phyloP scores from a whole-genome alignment of 2,888 invertebrate genomes.

The Camptogramma bilineatum region DNA sequence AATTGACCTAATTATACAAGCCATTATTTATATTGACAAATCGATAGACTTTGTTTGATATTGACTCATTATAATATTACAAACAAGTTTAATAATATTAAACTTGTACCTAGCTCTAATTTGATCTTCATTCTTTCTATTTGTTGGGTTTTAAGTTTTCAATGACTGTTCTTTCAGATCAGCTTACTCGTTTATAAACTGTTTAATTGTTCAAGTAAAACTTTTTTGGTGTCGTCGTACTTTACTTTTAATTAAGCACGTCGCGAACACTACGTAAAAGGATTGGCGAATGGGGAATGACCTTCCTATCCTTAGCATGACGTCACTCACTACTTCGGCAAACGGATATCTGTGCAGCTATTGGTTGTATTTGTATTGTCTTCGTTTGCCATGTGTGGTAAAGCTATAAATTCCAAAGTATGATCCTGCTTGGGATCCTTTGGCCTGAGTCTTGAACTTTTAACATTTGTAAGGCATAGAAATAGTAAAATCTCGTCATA shows the following conservation, averaged over 20 bases:
- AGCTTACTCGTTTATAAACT: neutral
- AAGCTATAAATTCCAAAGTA: conserved; percentile 36
- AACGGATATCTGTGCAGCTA: conserved; percentile 40
- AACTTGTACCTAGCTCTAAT: no score
- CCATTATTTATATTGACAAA: conserved; percentile 13
- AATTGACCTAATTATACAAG: neutral
- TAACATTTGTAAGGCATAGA: neutral
- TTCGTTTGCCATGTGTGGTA: conserved; percentile 48
- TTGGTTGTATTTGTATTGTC: conserved; percentile 44
- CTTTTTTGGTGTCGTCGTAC: conserved; percentile 12
- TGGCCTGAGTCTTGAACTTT: neutral
- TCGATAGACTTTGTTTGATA: conserved; percentile 17
- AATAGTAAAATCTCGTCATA: conserved; percentile 22
- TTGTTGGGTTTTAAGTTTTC: neutral
- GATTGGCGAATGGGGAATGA: conserved; percentile 38
- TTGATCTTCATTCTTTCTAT: conserved; percentile 44
- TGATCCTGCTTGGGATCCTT: conserved; percentile 4
- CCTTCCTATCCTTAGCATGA: conserved; percentile 54
- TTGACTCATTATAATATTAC: conserved; percentile 8
- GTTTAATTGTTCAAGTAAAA: conserved; percentile 29
- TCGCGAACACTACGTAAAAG: conserved; percentile 20
- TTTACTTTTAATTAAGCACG: conserved; percentile 16
- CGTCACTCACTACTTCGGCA: conserved; percentile 50
- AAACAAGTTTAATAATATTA: conserved; percentile 53
- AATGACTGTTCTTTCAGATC: no score